Base-by-base conservation (phyloP, 1,140 invertebrate species). In the Ganaspis sp. region DNA sequence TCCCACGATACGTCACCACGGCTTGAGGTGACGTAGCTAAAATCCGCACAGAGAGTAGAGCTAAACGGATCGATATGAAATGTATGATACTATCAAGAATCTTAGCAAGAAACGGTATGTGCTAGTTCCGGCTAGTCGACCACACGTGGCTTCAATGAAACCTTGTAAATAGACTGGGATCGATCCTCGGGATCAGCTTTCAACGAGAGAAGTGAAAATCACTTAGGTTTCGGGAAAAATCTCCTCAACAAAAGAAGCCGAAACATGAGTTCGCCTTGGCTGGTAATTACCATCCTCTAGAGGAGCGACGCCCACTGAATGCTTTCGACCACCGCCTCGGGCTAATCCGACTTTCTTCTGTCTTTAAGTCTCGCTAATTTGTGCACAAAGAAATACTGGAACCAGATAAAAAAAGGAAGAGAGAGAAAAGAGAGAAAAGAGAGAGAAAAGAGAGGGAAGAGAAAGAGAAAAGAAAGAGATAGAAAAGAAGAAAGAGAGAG, bases 301-400 rank as follows among this genome's bases (percentile, higher is more conserved):
- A 64, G 21, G 6, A 54, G 53, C 53, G 29, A 64, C 58, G 58
- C 58, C 58, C 58, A 64, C 23, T 64, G 45, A 49, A 49, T 64
- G 26, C 26, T 64, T 64, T 64, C 26, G 58, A 64, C 58, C 58
- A 64, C 21, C 54, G 58, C 58, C 58, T 64, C 23, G 15, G 58
- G 58, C 58, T 64, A 29, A 64, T 34, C 58, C 26, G 58, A 64
- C 58, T 64, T 29, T 64, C 58, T 64, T 64, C 26, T 64, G 58
- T 64, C 58, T 64, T 64, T 64, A 34, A 29, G 23, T 29, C 58
- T 64, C n/a, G 58, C 58, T 64, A 34, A 64, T 64, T 64, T 64
- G 58, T 29, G 23, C 45, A 49, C 45, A 49, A 49, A 49, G 45
- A 17, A 49, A 49, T 49, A 49, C n/a, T 45, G 42, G n/a, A n/a